Evolutionary conservation across 2,113 vertebrate genomes (phyloP), one percentile per base, ranked within the genome.

Genomic region (Rhinoderma darwinii): DNA sequence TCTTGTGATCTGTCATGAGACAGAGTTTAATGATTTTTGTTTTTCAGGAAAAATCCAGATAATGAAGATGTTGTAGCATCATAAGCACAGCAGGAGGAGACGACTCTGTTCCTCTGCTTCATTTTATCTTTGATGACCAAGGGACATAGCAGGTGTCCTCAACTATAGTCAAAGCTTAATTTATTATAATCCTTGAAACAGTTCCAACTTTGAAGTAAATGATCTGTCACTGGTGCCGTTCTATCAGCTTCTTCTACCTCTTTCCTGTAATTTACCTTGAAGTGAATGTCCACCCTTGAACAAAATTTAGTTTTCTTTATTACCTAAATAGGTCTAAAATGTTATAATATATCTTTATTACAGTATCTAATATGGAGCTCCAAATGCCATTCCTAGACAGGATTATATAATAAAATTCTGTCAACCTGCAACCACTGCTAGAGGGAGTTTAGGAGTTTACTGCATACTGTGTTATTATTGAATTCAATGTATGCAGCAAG

Each of bases 1-100:
- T 79, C 75, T 51, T 70, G 43, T 86, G 59, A 86, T 70, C 22
- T 70, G 84, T 86, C 84, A 86, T 86, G 54, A 61, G 83, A 76
- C 39, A 30, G n/a, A 32, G 30, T 15, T 27, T 74, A 84, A 84
- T 74, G 18, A 37, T 37, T 37, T 70, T 73, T 54, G 54, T 14
- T 84, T 75, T 84, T 17, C 35, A 17, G 44, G 47, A 41, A 22
- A 25, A 35, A 27, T 74, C 35, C 30, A n/a, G n/a, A 43, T 76
- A 47, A 76, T 63, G n/a, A 76, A 76, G 32, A 51, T 86, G 27
- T 78, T 25, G 43, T 85, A 74, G 41, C 56, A 37, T 41, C 35
- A 8, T 68, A 68, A 76, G 56, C 84, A 50, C 84, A 78, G 75
- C 59, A 70, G 84, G 72, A 66, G 44, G 0, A 20, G 84, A 14